Base-by-base conservation (phyloP, 2,113 vertebrate genomes). In the Cephalopholis sonnerati region DNA sequence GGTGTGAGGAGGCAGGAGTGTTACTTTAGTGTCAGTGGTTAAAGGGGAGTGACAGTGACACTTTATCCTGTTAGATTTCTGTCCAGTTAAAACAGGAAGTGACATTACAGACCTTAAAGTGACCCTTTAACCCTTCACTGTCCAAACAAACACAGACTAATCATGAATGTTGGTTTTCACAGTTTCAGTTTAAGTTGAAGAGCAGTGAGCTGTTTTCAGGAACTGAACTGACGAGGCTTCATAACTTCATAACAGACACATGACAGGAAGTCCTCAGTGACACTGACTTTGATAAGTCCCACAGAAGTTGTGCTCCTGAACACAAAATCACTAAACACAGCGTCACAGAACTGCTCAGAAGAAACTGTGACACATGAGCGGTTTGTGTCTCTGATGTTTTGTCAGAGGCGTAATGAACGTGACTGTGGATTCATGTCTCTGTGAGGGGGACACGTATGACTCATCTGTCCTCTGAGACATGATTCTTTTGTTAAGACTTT, bases 331-430 rank as follows among this genome's bases (percentile, higher is more conserved):
- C 63, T 65, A 58, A 77, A 75, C 77, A 74, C 36, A 69, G 62
- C 29, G 20, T 73, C 61, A 36, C 22, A 51, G 50, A 82, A 72
- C 62, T 1, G 48, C 87, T 79, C 82, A 84, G 50, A 81, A 74
- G 44, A 74, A 77, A 64, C 9, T 24, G 66, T 61, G 77, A 81
- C 53, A 77, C 1, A 24, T 22, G 44, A 71, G 48, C 29, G 20
- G 27, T 73, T 61, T 76, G 27, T 32, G 67, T 81, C 54, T 87
- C 65, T 90, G 77, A 91, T 83, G 84, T 83, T 81, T 74, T 65
- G 51, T 87, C 73, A 68, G 27, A 72, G 50, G 53, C 12, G 0
- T 59, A 85, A 63, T 68, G 61, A 57, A 79, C 67, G 62, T 48
- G 70, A 89, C 82, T 54, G n/a, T 29, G 5, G 69, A 86, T 77